Conservation (phyloP, 2,113 vertebrate genomes). For the Microtus richardsoni region DNA sequence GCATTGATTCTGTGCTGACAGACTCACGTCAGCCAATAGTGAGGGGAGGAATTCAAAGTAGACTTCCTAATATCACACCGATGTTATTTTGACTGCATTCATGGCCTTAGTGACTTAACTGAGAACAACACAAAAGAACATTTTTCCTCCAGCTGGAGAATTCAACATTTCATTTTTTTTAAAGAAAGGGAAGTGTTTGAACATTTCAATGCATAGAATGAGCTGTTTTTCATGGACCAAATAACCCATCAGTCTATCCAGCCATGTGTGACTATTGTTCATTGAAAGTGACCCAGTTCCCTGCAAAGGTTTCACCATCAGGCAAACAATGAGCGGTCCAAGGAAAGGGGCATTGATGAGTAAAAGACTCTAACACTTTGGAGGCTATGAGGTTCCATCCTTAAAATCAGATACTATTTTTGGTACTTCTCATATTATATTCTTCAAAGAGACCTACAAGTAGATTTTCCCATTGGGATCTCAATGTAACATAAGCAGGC, state of each 20-base stretch:
- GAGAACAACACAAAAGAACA: not conserved
- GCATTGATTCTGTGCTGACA: constrained; percentile 18
- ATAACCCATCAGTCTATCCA: not conserved
- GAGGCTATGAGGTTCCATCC: not conserved
- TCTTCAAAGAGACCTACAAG: not conserved
- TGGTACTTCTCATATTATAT: not conserved
- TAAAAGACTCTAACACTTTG: not conserved
- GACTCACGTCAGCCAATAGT: not conserved
- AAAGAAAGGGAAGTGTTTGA: constrained; percentile 26
- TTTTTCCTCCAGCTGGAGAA: not conserved
- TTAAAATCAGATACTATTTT: not conserved
- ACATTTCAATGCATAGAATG: not conserved
- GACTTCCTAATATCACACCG: not conserved
- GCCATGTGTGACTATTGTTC: not conserved
- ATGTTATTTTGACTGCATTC: not conserved
- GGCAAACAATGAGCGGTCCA: not conserved
- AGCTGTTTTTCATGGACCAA: constrained; percentile 46
- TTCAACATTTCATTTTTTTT: not conserved
- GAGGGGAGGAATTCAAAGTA: constrained; percentile 11
- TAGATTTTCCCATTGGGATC: not conserved
- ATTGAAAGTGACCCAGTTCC: not conserved
- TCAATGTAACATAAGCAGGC: not conserved
- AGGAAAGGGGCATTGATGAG: not conserved
- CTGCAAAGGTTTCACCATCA: not conserved
- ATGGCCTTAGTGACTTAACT: not conserved